Base-by-base conservation (phyloP, 2,797 vertebrate genomes). In the Eutrigla gurnardus region DNA sequence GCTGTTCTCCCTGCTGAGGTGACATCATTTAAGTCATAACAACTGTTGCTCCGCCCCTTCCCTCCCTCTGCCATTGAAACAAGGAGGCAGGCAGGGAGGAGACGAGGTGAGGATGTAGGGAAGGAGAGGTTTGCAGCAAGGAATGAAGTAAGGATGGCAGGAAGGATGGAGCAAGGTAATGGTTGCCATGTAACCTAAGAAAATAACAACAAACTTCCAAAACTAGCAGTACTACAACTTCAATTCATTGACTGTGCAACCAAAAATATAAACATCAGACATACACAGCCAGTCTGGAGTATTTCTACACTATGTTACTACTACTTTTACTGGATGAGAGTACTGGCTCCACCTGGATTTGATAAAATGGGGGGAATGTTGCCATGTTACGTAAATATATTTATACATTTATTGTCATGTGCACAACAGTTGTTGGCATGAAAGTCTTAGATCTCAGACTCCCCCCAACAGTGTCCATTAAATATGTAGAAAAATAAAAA, bases 41-140 rank as follows among this genome's bases (percentile, higher is more conserved):
- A 72, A 58, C 55, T 53, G 45, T 8, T n/a, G 60, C 71, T 70
- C 66, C 54, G 11, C 71, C 71, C 49, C 43, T 49, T 60, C n/a
- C 32, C 42, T 32, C 61, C 18, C 55, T 43, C 70, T 74, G 60
- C 60, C 42, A 62, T 61, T 46, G 67, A 76, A 60, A 50, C 11
- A 37, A 55, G 45, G 45, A 37, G 7, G 7, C 11, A 10, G 1
- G 11, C 11, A 2, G 15, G 12, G 2, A 58, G 25, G 17, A 46
- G 3, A n/a, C 17, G 8, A 50, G 42, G 43, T 25, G 25, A 25
- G 25, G 25, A 42, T 15, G 14, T 4, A n/a, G 55, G 11, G 17
- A 35, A 43, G 18, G 2, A 39, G 25, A 25, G 25, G 46, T 1
- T 49, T 1, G 8, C 46, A 49, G 15, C 13, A 32, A 47, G 50